These are phyloP conservation scores for Orthonychiurus folsomi DNA, from an alignment of 2,888 invertebrate genomes.

Conservation along the genomic window DNA sequence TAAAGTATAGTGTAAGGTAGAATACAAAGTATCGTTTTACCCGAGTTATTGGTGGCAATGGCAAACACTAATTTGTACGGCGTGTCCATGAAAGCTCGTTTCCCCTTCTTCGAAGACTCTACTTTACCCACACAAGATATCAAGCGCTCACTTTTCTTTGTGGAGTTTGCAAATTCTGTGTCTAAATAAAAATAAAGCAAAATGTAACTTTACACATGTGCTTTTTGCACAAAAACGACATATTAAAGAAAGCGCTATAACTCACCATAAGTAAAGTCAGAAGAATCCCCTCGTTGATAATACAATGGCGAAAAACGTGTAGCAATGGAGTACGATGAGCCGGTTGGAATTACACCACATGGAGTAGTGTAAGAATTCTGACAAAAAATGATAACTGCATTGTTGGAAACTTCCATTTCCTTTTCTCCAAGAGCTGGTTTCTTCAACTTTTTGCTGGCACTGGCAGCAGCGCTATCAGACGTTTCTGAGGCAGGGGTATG, in stretches of 20 bases:
- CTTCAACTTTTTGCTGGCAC: conserved; percentile 4
- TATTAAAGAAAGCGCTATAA: no score
- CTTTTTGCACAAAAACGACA: background rate
- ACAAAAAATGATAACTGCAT: conserved; percentile 35
- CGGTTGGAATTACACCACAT: conserved; percentile 37
- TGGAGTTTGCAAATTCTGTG: conserved; percentile 27
- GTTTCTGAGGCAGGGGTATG: background rate
- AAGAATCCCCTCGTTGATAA: conserved; percentile 45
- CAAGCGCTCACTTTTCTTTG: conserved; percentile 27
- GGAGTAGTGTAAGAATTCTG: conserved; percentile 34
- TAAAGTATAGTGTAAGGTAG: background rate
- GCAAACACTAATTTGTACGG: conserved; percentile 81
- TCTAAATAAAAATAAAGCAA: conserved; percentile 19
- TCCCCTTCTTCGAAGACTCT: conserved; percentile 12
- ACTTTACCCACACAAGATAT: conserved; percentile 29
- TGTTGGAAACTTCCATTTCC: conserved; percentile 22
- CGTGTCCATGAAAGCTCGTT: conserved; percentile 45
- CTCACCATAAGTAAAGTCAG: background rate
- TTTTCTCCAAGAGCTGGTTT: conserved; percentile 7
- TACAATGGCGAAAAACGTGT: conserved; percentile 69
- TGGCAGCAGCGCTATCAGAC: background rate
- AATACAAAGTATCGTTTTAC: conserved; percentile 14
- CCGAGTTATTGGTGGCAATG: conserved; percentile 69
- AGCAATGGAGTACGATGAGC: conserved; percentile 53
- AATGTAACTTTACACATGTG: background rate